Evolutionary conservation across 2,797 vertebrate genomes (phyloP).

Genomic region (Bovichtus diacanthus): DNA sequence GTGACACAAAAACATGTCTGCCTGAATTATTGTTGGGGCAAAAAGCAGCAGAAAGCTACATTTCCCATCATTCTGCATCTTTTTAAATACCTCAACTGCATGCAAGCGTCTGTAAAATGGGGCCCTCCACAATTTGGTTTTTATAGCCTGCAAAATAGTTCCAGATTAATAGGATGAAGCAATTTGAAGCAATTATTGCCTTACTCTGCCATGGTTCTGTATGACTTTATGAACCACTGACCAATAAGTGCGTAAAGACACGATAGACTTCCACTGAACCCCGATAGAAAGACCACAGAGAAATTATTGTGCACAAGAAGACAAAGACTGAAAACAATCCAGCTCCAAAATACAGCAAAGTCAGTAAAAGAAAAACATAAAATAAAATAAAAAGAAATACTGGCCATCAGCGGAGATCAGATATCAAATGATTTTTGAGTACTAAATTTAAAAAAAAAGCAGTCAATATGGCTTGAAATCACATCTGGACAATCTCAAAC

Average conservation of each 20-base stretch:
- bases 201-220: neutral
- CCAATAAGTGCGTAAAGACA: neutral
- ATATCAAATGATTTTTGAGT: neutral
- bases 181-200: neutral
- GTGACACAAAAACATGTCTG: slow-evolving; percentile 25
- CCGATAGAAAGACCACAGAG: neutral
- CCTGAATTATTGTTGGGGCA: slow-evolving; percentile 5
- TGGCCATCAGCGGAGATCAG: neutral
- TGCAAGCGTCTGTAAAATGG: neutral
- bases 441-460: neutral
- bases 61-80: slow-evolving; percentile 4
- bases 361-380: neutral
- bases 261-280: neutral
- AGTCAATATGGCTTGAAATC: neutral
- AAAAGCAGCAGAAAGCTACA: neutral
- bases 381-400: neutral
- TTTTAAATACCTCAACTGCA: neutral
- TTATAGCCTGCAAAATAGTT: neutral
- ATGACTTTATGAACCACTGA: neutral
- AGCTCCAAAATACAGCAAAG: neutral
- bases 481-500: neutral
- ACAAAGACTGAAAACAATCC: neutral
- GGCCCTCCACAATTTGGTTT: neutral
- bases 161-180: neutral
- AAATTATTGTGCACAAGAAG: neutral